Evolutionary conservation across 2,888 invertebrate genomes (phyloP).

Genomic region (Ophion costatus): DNA sequence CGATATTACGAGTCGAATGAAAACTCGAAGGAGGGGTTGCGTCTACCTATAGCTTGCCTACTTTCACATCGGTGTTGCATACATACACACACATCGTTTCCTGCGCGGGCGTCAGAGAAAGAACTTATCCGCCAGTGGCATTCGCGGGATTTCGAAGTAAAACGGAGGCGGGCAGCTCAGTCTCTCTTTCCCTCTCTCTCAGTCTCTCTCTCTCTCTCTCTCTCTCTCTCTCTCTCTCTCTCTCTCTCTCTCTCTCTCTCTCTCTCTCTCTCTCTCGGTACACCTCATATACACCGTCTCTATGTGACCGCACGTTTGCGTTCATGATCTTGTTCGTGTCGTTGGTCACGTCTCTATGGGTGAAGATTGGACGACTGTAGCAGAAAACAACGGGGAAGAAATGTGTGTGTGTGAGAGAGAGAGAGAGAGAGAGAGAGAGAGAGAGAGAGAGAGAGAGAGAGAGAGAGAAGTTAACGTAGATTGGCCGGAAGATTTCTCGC

Average conservation of each 20-base stretch:
- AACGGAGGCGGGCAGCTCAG: conserved; percentile 57
- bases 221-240: conserved; percentile 25
- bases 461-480: conserved; percentile 58
- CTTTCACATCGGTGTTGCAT: conserved; percentile 12
- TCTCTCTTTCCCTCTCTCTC: conserved; percentile 33
- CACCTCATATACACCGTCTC: conserved; percentile 8
- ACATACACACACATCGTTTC: conserved; percentile 43
- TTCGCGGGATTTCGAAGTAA: conserved; percentile 58
- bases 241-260: conserved; percentile 15
- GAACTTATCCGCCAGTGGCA: conserved; percentile 73
- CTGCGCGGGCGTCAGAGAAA: conserved; percentile 47
- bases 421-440: conserved; percentile 61
- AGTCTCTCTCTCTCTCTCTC: conserved; percentile 1
- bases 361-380: conserved; percentile 34
- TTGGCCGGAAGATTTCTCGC: conserved; percentile 71
- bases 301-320: conserved; percentile 11
- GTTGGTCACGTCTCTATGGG: conserved; percentile 27
- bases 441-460: conserved; percentile 59
- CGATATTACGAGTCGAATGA: conserved; percentile 37
- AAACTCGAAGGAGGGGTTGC: conserved; percentile 14
- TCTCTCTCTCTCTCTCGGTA: not conserved
- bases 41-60: conserved; percentile 9
- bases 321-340: conserved; percentile 35
- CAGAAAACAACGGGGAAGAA: conserved; percentile 14
- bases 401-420: conserved; percentile 36